Conservation (phyloP, 2,888 invertebrate species). For the Chloroclystis v-ata region DNA sequence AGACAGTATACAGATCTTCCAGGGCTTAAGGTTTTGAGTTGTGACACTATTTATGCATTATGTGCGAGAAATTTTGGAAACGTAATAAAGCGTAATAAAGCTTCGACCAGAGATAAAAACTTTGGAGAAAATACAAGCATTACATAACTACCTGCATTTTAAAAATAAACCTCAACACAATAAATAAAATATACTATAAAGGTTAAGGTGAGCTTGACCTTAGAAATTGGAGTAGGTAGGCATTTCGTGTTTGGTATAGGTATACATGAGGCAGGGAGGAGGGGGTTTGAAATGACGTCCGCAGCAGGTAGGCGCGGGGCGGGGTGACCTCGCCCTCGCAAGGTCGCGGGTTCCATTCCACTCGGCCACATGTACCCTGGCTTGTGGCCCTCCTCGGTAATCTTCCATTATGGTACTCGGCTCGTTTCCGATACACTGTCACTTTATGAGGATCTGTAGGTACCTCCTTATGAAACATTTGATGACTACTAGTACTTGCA, state of each 20-base stretch:
- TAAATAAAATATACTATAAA: constrained; percentile 10
- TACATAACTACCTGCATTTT: too few species aligned
- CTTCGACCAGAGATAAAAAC: too few species aligned
- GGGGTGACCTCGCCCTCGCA: constrained; percentile 67
- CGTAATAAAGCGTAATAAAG: too few species aligned
- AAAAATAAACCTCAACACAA: not conserved
- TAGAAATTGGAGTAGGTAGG: constrained; percentile 27
- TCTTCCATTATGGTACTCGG: constrained; percentile 53
- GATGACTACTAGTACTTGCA: too few species aligned
- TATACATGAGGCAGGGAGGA: constrained; percentile 11
- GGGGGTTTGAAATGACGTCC: constrained; percentile 54
- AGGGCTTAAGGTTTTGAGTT: too few species aligned
- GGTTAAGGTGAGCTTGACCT: constrained; percentile 25
- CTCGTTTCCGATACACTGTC: constrained; percentile 33
- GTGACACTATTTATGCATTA: too few species aligned
- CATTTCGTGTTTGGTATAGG: constrained; percentile 29
- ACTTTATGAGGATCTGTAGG: constrained; percentile 12
- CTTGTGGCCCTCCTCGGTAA: constrained; percentile 39
- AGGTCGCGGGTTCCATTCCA: constrained; percentile 68
- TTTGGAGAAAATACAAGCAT: too few species aligned
- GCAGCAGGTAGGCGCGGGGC: constrained; percentile 53
- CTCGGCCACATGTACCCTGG: constrained; percentile 51
- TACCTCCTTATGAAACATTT: too few species aligned
- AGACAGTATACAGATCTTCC: too few species aligned
- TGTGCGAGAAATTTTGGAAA: too few species aligned